A percentile compares a stretch with the other conserved stretches of the same genome.
These are phyloP conservation scores for mouse (Mus musculus) DNA, from an alignment of 2,113 vertebrate species.

Conservation along the genomic window GRCm39 chr6:87329001-87329500, in stretches of 20 bases:
- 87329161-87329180: background rate
- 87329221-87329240: background rate
- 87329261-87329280: background rate
- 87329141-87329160: background rate
- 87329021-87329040: background rate
- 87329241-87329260: background rate
- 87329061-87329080: background rate
- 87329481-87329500: background rate
- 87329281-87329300: background rate
- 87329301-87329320: background rate
- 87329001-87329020: background rate
- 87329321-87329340: background rate
- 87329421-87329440: constrained; percentile 23
- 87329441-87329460: background rate
- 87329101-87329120: background rate
- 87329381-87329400: background rate
- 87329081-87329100: background rate
- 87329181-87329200: background rate
- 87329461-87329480: background rate
- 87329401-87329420: background rate
- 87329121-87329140: too few relatives aligned
- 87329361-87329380: background rate
- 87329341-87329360: background rate
- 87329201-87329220: background rate
- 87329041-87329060: background rate